A percentile compares a stretch with the other conserved stretches of the same genome.
These are phyloP conservation scores for Drosophila paulistorum DNA, from an alignment of 1,140 invertebrate species.

Conservation along the genomic window DNA sequence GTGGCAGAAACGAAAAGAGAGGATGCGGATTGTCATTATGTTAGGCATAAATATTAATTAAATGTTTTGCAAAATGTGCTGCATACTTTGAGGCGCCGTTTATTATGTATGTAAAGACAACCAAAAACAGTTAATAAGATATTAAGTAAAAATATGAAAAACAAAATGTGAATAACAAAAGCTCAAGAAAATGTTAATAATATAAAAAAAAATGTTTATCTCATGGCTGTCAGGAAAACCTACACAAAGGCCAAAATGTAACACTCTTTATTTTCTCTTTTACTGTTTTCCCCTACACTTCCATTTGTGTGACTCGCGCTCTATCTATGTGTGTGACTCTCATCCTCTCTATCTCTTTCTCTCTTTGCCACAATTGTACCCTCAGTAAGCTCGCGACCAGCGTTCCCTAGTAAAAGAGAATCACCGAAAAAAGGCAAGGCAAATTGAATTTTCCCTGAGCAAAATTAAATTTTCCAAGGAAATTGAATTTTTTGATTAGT, in stretches of 20 bases:
- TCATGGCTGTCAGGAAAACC: slow-evolving; percentile 39
- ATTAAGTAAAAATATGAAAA: slow-evolving; percentile 28
- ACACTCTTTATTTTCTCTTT: slow-evolving; percentile 22
- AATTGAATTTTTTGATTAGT: slow-evolving; percentile 82
- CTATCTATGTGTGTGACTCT: not conserved
- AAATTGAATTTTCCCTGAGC: slow-evolving; percentile 80
- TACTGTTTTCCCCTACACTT: not conserved
- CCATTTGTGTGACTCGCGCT: not conserved
- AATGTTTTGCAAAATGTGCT: slow-evolving; percentile 63
- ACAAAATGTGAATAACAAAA: not conserved
- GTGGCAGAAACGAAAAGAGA: not conserved
- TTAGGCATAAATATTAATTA: slow-evolving; percentile 77
- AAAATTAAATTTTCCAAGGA: slow-evolving; percentile 82
- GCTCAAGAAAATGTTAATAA: slow-evolving; percentile 58
- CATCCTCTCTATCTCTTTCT: slow-evolving; percentile 18
- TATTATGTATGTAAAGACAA: too few species aligned
- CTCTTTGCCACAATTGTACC: not conserved
- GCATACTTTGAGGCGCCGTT: slow-evolving; percentile 62
- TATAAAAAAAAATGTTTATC: slow-evolving; percentile 71
- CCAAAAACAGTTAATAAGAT: slow-evolving; percentile 50
- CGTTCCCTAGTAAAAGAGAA: slow-evolving; percentile 28
- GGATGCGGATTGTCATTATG: slow-evolving; percentile 41
- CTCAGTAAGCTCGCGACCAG: slow-evolving; percentile 31
- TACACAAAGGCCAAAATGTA: slow-evolving; percentile 60
- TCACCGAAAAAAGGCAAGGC: slow-evolving; percentile 62